Percentiles rank a stretch among this genome's conserved stretches.
These are phyloP conservation scores for Fissipunctia ypsillon DNA, from an alignment of 2,888 invertebrate genomes.

Conservation along the genomic window DNA sequence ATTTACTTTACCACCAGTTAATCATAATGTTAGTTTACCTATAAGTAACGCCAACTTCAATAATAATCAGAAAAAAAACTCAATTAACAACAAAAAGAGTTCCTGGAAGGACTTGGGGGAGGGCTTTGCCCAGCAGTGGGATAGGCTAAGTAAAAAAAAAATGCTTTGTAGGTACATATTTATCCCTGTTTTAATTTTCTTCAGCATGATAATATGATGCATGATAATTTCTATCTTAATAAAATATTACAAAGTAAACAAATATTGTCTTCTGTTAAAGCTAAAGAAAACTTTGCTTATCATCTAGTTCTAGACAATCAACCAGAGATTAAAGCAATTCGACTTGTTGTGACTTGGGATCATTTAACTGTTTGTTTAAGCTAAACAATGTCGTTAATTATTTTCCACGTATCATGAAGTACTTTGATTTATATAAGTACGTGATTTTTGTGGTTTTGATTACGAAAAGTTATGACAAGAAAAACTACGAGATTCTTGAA, in stretches of 20 bases:
- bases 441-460: neutral
- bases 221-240: neutral
- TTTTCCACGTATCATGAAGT: neutral
- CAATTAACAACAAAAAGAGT: no score
- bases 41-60: neutral
- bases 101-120: no score
- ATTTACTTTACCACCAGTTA: no score
- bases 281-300: conserved; percentile 9
- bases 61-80: neutral
- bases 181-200: neutral
- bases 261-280: neutral
- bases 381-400: neutral
- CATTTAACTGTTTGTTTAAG: conserved; percentile 13
- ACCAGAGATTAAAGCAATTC: conserved; percentile 19
- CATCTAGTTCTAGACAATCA: conserved; percentile 17
- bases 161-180: neutral
- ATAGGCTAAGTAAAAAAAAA: no score
- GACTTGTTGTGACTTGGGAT: conserved; percentile 35
- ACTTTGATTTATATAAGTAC: neutral
- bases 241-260: neutral
- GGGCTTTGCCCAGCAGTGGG: no score
- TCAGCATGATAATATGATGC: neutral
- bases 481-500: neutral
- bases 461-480: neutral
- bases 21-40: no score